Evolutionary conservation across 2,888 invertebrate genomes (phyloP), one percentile per base, ranked within the genome.

Genomic region (Cephus pulcher): DNA sequence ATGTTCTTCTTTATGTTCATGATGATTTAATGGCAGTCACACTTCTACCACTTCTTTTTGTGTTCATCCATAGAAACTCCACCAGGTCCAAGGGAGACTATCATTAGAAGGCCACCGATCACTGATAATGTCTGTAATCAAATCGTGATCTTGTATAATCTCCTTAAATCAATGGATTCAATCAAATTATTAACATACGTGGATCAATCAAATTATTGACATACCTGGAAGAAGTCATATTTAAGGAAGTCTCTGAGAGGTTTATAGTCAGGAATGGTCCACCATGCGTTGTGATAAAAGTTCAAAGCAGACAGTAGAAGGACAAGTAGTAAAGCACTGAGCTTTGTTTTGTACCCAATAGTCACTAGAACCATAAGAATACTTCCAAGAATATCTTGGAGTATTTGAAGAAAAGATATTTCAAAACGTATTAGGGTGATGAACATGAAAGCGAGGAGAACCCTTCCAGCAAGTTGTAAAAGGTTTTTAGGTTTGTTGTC

Each of bases 61-160:
- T 99, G 98, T 91, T 99, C 99, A 92, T 99, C 99, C 98, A 99
- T 98, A 82, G 99, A 99, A 70, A 99, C 98, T 78, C 98, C 98
- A 80, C 99, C 99, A 69, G 99, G 99, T 68, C 99, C 99, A 82
- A 99, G 94, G 82, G 97, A 97, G 15, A 99, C 99, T 86, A 99
- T 98, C 96, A 99, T 97, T 79, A 99, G 93, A 34, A 99, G 95
- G 76, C 99, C 99, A 82, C 99, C 99, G 89, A 99, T 96, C 82
- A 99, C 99, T 73, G 99, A 99, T 89, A 99, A 93, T 71, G 99
- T 99, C 97, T 99, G 95, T n/a, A 79, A 78, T 74, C 4, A 80
- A 82, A 79, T 12, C 2, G 9, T 23, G 9, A 56, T 56, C 9
- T 56, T 56, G 56, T 56, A 56, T 56, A 23, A 56, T 56, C 23